A percentile compares a stretch with the other conserved stretches of the same genome.
Conservation (phyloP, 2,888 invertebrate genomes). For the Nomada fucata region DNA sequence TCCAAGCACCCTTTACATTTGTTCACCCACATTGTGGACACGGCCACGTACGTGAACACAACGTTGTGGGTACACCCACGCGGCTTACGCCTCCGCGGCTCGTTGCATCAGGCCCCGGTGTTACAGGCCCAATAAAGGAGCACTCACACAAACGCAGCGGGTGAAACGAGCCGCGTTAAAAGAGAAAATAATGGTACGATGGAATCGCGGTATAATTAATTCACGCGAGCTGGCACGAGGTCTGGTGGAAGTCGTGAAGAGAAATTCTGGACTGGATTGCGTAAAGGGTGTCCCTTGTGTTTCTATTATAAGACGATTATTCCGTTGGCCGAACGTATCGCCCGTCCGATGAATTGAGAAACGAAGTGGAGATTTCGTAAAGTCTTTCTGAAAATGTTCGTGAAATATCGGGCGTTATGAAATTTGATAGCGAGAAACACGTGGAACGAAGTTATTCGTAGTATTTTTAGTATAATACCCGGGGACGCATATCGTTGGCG, state of each 20-base stretch:
- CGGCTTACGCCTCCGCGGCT: constrained; percentile 67
- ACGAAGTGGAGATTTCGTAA: too few species aligned
- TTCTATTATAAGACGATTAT: not conserved
- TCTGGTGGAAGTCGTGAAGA: not conserved
- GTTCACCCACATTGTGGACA: constrained; percentile 53
- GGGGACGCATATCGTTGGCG: too few species aligned
- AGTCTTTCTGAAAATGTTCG: too few species aligned
- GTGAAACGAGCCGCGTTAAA: constrained; percentile 35
- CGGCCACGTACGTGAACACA: constrained; percentile 42
- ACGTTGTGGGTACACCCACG: constrained; percentile 62
- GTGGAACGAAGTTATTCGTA: not conserved
- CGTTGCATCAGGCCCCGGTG: constrained; percentile 70
- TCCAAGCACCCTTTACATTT: constrained; percentile 70
- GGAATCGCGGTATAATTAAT: constrained; percentile 31
- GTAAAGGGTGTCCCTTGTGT: constrained; percentile 6
- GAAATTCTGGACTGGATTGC: constrained; percentile 29
- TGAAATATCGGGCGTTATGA: not conserved
- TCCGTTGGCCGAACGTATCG: too few species aligned
- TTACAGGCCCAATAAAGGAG: constrained; percentile 72
- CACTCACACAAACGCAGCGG: constrained; percentile 54
- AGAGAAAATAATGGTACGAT: constrained; percentile 34
- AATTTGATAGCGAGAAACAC: not conserved
- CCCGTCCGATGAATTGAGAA: too few species aligned
- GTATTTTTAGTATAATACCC: too few species aligned
- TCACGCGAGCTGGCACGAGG: constrained; percentile 1